Evolutionary conservation across 2,113 vertebrate species (phyloP), one percentile per base, ranked within the genome.

Genomic region (Bombycilla garrulus): DNA sequence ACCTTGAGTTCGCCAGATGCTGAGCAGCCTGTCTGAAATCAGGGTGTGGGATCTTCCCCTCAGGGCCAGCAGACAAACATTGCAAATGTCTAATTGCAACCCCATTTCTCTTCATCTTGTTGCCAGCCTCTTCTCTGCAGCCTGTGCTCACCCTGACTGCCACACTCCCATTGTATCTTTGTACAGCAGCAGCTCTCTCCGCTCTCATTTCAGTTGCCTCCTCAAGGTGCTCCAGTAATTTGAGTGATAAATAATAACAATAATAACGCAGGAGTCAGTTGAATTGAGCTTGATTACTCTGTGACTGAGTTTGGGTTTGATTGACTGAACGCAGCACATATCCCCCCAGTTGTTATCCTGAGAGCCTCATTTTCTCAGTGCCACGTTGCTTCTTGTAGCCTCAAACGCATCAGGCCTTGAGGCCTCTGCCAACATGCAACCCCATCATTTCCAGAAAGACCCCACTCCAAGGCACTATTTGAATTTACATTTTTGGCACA

Each of bases 191-290:
- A 90, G 35, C 56, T 76, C 88, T 76, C 81, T 53, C 81, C 2
- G 22, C 72, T 83, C 88, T 81, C 85, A 53, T 95, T 96, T 83
- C 80, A 86, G 67, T 95, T 90, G 79, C 73, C 88, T 97, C 76
- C 92, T 97, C 76, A 94, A 97, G 93, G 92, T 95, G 90, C 93
- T 95, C 71, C 82, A 88, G 88, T 94, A 90, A 96, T 93, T 96
- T 93, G 93, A 93, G 90, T 96, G 95, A 93, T 93, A 96, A 97
- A 96, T 96, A 96, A 97, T 96, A 96, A 97, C 94, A 96, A 97
- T 96, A 97, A 95, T 96, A 97, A 96, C 0, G 1, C 82, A 93
- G 82, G 90, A 93, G 69, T 90, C 2, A 1, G 72, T 74, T 97
- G 95, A 96, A 97, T 93, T 96, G 93, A 96, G 95, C 96, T 96